A percentile compares a stretch with the other conserved stretches of the same genome.
Conservation (phyloP, 2,797 vertebrate species). For the Neosilurus mollespiculum region DNA sequence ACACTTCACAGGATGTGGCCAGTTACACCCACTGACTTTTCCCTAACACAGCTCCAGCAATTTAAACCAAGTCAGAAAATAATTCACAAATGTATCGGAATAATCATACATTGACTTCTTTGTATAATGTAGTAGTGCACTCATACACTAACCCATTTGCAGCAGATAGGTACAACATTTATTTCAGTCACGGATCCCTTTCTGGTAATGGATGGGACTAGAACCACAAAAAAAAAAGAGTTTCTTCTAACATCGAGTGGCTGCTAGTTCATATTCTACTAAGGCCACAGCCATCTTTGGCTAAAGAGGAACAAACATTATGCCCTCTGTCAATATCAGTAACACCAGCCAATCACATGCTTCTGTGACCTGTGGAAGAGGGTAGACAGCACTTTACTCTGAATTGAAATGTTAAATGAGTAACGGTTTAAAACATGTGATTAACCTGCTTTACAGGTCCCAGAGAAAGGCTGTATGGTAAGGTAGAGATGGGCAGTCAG, state of each 20-base stretch:
- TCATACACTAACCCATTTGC: neutral
- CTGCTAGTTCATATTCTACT: neutral
- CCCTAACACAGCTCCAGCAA: slow-evolving; percentile 28
- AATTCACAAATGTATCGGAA: slow-evolving; percentile 27
- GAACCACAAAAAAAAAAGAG: neutral
- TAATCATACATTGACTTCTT: slow-evolving; percentile 27
- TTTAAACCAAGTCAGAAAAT: slow-evolving; percentile 43
- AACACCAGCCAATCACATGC: neutral
- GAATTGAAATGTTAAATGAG: neutral
- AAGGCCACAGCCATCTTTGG: neutral
- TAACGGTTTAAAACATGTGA: neutral
- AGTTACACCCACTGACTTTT: slow-evolving; percentile 44
- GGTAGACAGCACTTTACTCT: neutral
- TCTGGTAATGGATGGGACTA: neutral
- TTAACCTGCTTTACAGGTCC: neutral
- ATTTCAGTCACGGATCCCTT: neutral
- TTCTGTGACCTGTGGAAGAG: neutral
- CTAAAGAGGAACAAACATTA: neutral
- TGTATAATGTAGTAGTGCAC: too few relatives aligned
- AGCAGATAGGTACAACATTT: neutral
- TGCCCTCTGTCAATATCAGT: neutral
- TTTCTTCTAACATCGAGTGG: too few relatives aligned
- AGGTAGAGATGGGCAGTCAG: neutral
- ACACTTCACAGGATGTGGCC: slow-evolving; percentile 51
- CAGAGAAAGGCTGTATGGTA: neutral